These are phyloP conservation scores for Channa maculata DNA, from an alignment of 2,113 vertebrate genomes.

Conservation along the genomic window DNA sequence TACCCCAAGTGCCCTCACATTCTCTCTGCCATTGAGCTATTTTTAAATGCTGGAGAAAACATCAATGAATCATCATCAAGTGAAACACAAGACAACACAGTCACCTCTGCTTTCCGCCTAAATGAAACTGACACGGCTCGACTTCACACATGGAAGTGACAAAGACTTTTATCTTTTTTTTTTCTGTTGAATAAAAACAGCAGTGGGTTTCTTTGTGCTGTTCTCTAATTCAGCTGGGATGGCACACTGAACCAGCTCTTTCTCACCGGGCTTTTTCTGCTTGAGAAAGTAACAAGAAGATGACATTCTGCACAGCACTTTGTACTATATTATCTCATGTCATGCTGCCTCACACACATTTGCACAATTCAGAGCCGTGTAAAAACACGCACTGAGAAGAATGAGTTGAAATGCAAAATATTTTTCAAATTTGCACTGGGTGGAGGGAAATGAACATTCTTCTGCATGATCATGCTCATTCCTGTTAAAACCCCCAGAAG, in stretches of 20 bases:
- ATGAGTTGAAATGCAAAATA: background rate
- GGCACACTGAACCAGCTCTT: background rate
- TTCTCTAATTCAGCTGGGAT: background rate
- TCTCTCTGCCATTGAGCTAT: slow-evolving; percentile 8
- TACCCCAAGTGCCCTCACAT: background rate
- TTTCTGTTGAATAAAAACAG: background rate
- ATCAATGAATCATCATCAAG: slow-evolving; percentile 11
- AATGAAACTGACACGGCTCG: background rate
- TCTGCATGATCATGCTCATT: background rate
- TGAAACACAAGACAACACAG: slow-evolving; percentile 20
- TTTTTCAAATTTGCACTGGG: background rate
- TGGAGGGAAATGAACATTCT: background rate
- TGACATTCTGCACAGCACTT: background rate
- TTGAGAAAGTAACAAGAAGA: slow-evolving; percentile 6
- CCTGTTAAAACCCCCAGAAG: background rate
- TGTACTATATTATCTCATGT: background rate
- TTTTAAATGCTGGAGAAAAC: slow-evolving; percentile 23
- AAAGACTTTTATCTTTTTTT: slow-evolving; percentile 4
- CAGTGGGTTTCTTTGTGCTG: background rate
- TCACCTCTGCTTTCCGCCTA: background rate
- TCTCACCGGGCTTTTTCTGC: background rate
- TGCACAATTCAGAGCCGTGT: background rate
- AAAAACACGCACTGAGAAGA: background rate
- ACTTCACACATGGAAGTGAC: slow-evolving; percentile 3
- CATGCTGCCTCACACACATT: background rate